phyloP scores from a whole-genome alignment of 1,140 invertebrate species.

The Apis mellifera region Amel_HAv3.1 CM009938.2:5557501-5558000 shows the following conservation, averaged over 20 bases:
- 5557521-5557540: constrained; percentile 13
- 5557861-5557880: constrained; percentile 48
- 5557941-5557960: no score
- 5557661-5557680: not conserved
- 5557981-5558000: no score
- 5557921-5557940: no score
- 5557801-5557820: no score
- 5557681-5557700: constrained; percentile 9
- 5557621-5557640: constrained; percentile 16
- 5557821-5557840: not conserved
- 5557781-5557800: constrained; percentile 18
- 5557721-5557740: constrained; percentile 24
- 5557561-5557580: not conserved
- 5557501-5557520: not conserved
- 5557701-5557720: constrained; percentile 44
- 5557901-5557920: no score
- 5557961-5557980: no score
- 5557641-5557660: not conserved
- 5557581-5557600: not conserved
- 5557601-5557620: constrained; percentile 30
- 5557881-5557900: no score
- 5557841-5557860: constrained; percentile 37
- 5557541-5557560: constrained; percentile 11
- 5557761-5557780: constrained; percentile 31
- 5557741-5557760: constrained; percentile 28